phyloP scores from a whole-genome alignment of 1,140 invertebrate genomes.

The Asbolus verrucosus region DNA sequence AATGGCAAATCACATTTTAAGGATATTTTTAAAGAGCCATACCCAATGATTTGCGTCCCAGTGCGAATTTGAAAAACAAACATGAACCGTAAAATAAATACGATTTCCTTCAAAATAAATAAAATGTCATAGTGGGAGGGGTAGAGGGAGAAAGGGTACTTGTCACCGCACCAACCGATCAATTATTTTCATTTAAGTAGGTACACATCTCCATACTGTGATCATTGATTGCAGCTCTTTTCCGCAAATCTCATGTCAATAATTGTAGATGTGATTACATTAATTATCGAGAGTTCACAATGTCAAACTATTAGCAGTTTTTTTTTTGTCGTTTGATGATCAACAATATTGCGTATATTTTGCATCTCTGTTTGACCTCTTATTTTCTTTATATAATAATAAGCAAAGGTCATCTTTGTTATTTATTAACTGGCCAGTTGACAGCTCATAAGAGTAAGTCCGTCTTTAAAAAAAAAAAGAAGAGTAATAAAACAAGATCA shows the following conservation, averaged over 20 bases:
- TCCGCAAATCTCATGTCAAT: constrained; percentile 4
- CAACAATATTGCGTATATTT: constrained; percentile 31
- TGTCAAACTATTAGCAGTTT: constrained; percentile 36
- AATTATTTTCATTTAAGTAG: constrained; percentile 8
- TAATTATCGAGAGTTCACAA: constrained; percentile 14
- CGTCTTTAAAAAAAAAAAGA: background rate
- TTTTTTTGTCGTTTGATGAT: constrained; percentile 19
- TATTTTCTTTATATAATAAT: constrained; percentile 38
- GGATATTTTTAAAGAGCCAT: constrained; percentile 18
- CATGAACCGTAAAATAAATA: constrained; percentile 8
- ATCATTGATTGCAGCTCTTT: background rate
- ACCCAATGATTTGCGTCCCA: constrained; percentile 17
- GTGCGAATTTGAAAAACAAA: constrained; percentile 34
- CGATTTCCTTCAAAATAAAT: constrained; percentile 31
- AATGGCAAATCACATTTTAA: background rate
- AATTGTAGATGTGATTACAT: constrained; percentile 5
- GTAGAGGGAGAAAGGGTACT: background rate
- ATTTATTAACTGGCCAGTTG: constrained; percentile 3
- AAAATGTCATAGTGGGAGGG: background rate
- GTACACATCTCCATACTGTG: background rate
- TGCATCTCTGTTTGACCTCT: constrained; percentile 31
- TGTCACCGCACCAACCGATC: constrained; percentile 14
- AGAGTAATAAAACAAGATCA: no score
- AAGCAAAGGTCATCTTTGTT: constrained; percentile 34
- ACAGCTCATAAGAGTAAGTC: background rate